These are phyloP conservation scores for Nasonovia ribisnigri DNA, from an alignment of 2,888 invertebrate species.

Conservation along the genomic window DNA sequence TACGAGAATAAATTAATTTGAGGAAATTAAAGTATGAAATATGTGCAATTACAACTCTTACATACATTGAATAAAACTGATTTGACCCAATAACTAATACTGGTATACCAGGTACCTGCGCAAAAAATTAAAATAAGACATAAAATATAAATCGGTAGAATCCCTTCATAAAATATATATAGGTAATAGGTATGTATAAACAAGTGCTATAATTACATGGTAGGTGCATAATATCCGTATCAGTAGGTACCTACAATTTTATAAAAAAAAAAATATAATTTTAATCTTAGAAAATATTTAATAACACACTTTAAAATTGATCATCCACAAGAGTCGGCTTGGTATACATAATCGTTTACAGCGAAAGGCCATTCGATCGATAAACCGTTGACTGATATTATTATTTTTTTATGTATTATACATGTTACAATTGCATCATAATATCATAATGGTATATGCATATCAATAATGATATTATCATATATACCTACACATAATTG, in stretches of 20 bases:
- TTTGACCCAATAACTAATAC: background rate
- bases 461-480: slow-evolving; percentile 22
- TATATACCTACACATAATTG: background rate
- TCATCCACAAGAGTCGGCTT: background rate
- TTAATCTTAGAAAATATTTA: background rate
- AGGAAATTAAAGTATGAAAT: background rate
- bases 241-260: background rate
- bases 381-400: slow-evolving; percentile 24
- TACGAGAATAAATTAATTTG: background rate
- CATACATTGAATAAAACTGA: background rate
- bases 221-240: background rate
- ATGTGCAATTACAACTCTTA: background rate
- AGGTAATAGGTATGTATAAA: background rate
- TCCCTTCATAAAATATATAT: background rate
- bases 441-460: slow-evolving; percentile 8
- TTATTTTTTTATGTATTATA: background rate
- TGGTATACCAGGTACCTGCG: background rate
- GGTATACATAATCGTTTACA: background rate
- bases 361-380: slow-evolving; percentile 24
- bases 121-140: background rate
- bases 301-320: background rate
- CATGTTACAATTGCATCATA: background rate
- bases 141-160: background rate
- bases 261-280: background rate
- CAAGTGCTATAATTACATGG: background rate